Conservation (phyloP, 2,797 vertebrate species). For the Pipistrellus nathusii region DNA sequence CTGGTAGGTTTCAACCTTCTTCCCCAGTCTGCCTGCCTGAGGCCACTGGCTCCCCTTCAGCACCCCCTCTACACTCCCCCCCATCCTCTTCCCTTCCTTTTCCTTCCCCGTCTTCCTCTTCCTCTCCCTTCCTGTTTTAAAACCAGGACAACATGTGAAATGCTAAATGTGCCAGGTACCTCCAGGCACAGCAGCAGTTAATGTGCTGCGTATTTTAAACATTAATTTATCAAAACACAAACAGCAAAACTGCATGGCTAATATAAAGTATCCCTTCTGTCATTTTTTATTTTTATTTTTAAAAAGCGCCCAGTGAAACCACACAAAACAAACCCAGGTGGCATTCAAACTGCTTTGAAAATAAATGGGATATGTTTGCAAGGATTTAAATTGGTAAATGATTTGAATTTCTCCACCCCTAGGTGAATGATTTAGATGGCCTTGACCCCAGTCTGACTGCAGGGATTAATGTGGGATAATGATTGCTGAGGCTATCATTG, state of each 20-base stretch:
- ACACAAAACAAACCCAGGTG: constrained; percentile 35
- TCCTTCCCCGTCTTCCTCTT: neutral
- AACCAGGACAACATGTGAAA: constrained; percentile 47
- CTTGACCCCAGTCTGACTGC: constrained; percentile 98
- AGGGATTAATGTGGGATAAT: constrained; percentile 99
- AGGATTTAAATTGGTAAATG: constrained; percentile 94
- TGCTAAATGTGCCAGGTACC: constrained; percentile 44
- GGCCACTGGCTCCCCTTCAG: neutral
- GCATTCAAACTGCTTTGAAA: constrained; percentile 78
- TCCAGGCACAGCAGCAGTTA: constrained; percentile 48
- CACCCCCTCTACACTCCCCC: too few species aligned
- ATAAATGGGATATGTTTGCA: constrained; percentile 88
- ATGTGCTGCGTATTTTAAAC: constrained; percentile 68
- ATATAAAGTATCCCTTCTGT: neutral
- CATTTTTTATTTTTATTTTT: neutral
- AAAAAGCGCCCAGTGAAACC: constrained; percentile 8
- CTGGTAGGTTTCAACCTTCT: neutral
- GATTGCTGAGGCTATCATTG: constrained; percentile 99
- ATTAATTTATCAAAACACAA: constrained; percentile 77
- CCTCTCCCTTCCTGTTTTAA: neutral
- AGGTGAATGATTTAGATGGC: constrained; percentile 97
- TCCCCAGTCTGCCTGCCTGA: neutral
- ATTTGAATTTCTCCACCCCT: constrained; percentile 99
- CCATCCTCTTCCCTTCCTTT: neutral
- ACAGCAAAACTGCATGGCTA: constrained; percentile 35